phyloP scores from a whole-genome alignment of 1,140 invertebrate species.

The Eupristina koningsbergeri region DNA sequence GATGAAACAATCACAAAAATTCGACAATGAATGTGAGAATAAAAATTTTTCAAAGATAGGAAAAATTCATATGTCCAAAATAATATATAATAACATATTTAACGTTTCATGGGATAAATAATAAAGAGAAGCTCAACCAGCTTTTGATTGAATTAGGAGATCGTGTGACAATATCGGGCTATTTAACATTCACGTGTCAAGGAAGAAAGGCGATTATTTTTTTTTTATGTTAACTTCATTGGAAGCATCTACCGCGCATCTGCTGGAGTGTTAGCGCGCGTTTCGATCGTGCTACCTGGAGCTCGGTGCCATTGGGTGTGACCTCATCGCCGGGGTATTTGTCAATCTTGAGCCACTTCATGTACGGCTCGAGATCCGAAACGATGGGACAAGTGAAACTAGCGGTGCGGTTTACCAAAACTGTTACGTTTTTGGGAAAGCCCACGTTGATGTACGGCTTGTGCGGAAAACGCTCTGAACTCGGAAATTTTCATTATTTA shows the following conservation, averaged over 20 bases:
- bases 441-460: constrained; percentile 85
- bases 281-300: constrained; percentile 72
- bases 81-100: too few species aligned
- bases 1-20: too few species aligned
- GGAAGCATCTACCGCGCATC: neutral
- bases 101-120: too few species aligned
- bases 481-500: constrained; percentile 40
- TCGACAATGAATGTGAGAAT: too few species aligned
- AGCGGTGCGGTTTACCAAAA: constrained; percentile 80
- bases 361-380: constrained; percentile 83
- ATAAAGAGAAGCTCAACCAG: too few species aligned
- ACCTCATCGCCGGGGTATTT: constrained; percentile 73
- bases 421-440: constrained; percentile 85
- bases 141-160: too few species aligned
- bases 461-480: constrained; percentile 81
- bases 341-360: constrained; percentile 81
- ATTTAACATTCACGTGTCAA: too few species aligned
- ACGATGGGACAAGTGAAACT: constrained; percentile 81
- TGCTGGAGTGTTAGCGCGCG: constrained; percentile 1
- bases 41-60: too few species aligned
- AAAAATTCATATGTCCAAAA: too few species aligned
- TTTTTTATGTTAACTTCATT: neutral
- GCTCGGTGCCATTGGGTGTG: constrained; percentile 73
- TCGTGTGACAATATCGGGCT: too few species aligned
- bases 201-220: too few species aligned